Conservation (phyloP, 1,140 invertebrate species). For the Ceratina calcarata region DNA sequence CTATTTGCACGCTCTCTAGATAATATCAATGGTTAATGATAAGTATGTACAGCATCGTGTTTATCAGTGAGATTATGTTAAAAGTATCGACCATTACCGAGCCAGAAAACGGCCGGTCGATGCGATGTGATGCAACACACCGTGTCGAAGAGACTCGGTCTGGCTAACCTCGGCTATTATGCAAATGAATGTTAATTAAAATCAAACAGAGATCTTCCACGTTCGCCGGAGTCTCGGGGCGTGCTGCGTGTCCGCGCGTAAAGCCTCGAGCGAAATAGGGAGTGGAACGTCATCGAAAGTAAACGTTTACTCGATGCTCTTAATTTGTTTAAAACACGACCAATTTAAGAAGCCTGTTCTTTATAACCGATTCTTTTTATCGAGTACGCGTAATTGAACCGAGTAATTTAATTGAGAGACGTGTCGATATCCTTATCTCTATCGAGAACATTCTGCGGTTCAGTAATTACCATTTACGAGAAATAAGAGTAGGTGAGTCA, state of each 20-base stretch:
- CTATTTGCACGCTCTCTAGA: no score
- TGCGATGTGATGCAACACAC: constrained; percentile 48
- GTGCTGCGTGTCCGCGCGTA: constrained; percentile 4
- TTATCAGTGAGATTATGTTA: constrained; percentile 9
- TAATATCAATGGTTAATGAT: no score
- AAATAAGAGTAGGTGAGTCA: constrained; percentile 30
- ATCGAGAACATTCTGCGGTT: neutral
- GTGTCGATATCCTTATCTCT: constrained; percentile 31
- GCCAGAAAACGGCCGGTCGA: constrained; percentile 24
- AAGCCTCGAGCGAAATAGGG: neutral
- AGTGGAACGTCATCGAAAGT: constrained; percentile 9
- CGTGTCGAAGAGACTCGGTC: constrained; percentile 29
- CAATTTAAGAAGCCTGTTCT: no score
- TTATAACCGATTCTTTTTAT: constrained; percentile 35
- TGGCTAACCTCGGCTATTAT: constrained; percentile 69
- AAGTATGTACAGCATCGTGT: neutral
- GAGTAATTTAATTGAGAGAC: constrained; percentile 41
- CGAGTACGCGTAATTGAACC: constrained; percentile 11
- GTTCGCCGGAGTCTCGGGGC: constrained; percentile 13
- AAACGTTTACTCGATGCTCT: constrained; percentile 13
- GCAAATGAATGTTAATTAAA: constrained; percentile 77
- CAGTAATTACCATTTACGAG: constrained; percentile 9
- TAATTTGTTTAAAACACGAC: constrained; percentile 32
- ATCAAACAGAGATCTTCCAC: constrained; percentile 70
- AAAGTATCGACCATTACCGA: constrained; percentile 16